Conservation (phyloP, 2,113 vertebrate genomes). For the Amphilophus citrinellus region DNA sequence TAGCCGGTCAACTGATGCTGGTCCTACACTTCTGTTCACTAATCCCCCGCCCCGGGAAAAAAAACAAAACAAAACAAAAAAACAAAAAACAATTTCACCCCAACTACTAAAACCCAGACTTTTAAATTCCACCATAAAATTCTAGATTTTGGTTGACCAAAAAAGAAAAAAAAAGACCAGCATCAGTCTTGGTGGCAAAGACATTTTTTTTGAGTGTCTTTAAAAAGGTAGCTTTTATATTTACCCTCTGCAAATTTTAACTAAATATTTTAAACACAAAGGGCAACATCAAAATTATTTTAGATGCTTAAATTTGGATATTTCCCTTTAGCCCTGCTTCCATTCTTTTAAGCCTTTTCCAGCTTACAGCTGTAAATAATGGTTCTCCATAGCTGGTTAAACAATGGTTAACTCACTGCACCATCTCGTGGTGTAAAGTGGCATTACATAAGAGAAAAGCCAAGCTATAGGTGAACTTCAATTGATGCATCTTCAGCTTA, state of each 20-base stretch:
- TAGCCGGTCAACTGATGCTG: constrained; percentile 44
- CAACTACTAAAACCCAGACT: too few species aligned
- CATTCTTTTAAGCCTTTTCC: background rate
- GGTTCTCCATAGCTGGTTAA: too few species aligned
- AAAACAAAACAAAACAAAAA: background rate
- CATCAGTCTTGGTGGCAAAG: constrained; percentile 13
- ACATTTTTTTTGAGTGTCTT: background rate
- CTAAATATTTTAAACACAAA: background rate
- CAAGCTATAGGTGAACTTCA: background rate
- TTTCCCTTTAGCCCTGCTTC: background rate
- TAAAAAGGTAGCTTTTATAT: background rate
- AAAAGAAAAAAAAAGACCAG: constrained; percentile 32
- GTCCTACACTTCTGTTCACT: constrained; percentile 24
- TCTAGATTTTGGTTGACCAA: too few species aligned
- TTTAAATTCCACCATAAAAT: too few species aligned
- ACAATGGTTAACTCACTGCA: background rate
- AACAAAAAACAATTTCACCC: too few species aligned
- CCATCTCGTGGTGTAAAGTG: background rate
- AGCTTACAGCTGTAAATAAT: background rate
- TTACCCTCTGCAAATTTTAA: too few species aligned
- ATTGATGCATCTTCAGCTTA: background rate
- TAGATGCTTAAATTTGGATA: background rate
- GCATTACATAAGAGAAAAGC: background rate
- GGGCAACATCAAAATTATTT: background rate
- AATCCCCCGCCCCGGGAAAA: too few species aligned